A percentile compares a stretch with the other conserved stretches of the same genome.
These are phyloP conservation scores for Shinisaurus crocodilurus DNA, from an alignment of 2,113 vertebrate genomes.

Conservation along the genomic window DNA sequence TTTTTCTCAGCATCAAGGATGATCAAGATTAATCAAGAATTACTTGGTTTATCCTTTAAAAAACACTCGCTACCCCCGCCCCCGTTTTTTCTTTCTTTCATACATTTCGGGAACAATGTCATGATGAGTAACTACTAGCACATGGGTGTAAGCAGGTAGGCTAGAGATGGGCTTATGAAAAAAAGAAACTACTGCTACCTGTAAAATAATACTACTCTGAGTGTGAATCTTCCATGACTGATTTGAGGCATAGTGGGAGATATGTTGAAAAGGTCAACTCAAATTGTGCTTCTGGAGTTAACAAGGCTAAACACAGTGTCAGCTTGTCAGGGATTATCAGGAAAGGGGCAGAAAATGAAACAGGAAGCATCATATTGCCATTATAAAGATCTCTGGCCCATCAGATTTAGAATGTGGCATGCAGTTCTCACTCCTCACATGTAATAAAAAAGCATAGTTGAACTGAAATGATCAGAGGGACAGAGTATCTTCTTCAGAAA, in stretches of 20 bases:
- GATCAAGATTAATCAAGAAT: background rate
- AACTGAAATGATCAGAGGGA: background rate
- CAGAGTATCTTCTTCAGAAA: background rate
- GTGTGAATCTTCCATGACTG: background rate
- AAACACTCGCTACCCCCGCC: no score
- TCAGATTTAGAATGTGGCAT: background rate
- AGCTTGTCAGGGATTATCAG: background rate
- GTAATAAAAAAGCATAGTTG: background rate
- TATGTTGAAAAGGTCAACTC: slow-evolving; percentile 14
- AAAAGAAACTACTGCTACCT: background rate
- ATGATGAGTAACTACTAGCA: background rate
- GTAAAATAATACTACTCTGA: background rate
- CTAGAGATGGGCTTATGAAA: background rate
- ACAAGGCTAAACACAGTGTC: background rate
- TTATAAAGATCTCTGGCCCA: background rate
- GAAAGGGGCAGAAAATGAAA: background rate
- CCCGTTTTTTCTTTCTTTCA: background rate
- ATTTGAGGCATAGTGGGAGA: background rate
- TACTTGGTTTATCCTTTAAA: accelerated
- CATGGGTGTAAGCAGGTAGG: background rate
- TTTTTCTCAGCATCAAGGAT: background rate
- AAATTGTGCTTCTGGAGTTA: background rate
- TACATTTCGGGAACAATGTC: background rate
- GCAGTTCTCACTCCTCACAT: background rate
- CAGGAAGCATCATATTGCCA: background rate